Conservation (phyloP, 2,888 invertebrate genomes). For the Sialis lutaria region DNA sequence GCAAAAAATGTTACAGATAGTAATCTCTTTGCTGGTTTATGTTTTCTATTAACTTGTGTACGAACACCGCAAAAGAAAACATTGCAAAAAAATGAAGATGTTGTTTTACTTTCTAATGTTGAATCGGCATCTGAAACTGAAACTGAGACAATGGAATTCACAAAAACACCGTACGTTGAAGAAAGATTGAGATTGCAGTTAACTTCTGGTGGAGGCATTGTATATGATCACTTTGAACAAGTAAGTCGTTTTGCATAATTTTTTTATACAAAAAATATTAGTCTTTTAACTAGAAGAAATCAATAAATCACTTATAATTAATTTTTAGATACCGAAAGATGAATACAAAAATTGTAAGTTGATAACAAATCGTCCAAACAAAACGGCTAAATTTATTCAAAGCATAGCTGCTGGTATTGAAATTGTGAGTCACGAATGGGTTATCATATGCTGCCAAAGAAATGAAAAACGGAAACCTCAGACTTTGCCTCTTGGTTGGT, state of each 20-base stretch:
- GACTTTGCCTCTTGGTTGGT: slow-evolving; percentile 44
- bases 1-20: slow-evolving; percentile 17
- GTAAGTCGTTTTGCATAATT: slow-evolving; percentile 8
- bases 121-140: slow-evolving; percentile 26
- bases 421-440: slow-evolving; percentile 52
- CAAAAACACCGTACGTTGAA: slow-evolving; percentile 28
- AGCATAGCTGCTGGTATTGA: slow-evolving; percentile 48
- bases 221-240: slow-evolving; percentile 31
- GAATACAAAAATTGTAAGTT: slow-evolving; percentile 36
- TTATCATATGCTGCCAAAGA: slow-evolving; percentile 39
- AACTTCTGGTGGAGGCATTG: slow-evolving; percentile 40
- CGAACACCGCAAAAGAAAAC: neutral
- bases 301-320: too few relatives aligned
- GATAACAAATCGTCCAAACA: slow-evolving; percentile 51
- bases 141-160: slow-evolving; percentile 36
- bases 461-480: slow-evolving; percentile 25
- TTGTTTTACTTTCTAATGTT: slow-evolving; percentile 20
- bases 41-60: slow-evolving; percentile 36
- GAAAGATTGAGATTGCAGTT: slow-evolving; percentile 41
- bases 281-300: too few relatives aligned
- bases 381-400: slow-evolving; percentile 56
- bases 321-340: slow-evolving; percentile 21
- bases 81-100: slow-evolving; percentile 17
- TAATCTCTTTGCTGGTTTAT: slow-evolving; percentile 32
- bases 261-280: too few relatives aligned